phyloP scores from a whole-genome alignment of 2,797 vertebrate genomes.

The Rhinichthys osculus region DNA sequence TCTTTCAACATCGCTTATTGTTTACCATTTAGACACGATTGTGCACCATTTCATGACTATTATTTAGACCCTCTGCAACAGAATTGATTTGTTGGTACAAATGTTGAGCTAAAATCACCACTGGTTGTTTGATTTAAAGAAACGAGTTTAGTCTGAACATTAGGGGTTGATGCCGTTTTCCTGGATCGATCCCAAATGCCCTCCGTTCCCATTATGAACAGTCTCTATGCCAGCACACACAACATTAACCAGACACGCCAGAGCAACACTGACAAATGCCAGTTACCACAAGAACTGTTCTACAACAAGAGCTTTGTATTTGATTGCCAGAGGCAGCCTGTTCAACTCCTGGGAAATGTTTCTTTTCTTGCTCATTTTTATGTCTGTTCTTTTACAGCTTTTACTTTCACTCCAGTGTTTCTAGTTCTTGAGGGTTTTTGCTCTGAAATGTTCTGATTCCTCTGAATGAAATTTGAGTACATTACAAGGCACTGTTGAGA shows the following conservation, averaged over 20 bases:
- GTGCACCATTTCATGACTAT: not conserved
- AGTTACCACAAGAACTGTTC: slow-evolving; percentile 52
- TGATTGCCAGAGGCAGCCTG: slow-evolving; percentile 50
- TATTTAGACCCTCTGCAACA: slow-evolving; percentile 41
- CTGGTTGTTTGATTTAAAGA: slow-evolving; percentile 25
- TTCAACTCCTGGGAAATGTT: slow-evolving; percentile 39
- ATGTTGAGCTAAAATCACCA: slow-evolving; percentile 32
- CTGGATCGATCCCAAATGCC: slow-evolving; percentile 41
- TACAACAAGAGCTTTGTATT: slow-evolving; percentile 58
- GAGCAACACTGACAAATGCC: slow-evolving; percentile 48
- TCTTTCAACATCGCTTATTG: slow-evolving; percentile 6
- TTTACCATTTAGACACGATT: slow-evolving; percentile 19
- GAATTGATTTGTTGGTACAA: slow-evolving; percentile 36
- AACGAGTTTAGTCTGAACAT: slow-evolving; percentile 56
- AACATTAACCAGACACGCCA: slow-evolving; percentile 51
- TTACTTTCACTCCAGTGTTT: slow-evolving; percentile 38
- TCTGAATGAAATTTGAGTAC: slow-evolving; percentile 34
- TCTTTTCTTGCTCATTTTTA: slow-evolving; percentile 1
- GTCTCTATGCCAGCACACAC: slow-evolving; percentile 46
- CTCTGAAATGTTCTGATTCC: slow-evolving; percentile 32
- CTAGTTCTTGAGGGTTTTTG: slow-evolving; percentile 20
- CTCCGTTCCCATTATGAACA: slow-evolving; percentile 51
- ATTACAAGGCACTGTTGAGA: not conserved
- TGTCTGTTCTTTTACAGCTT: slow-evolving; percentile 53
- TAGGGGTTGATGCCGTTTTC: slow-evolving; percentile 25